These are phyloP conservation scores for Stigmatopora nigra DNA, from an alignment of 2,113 vertebrate genomes.

Conservation along the genomic window DNA sequence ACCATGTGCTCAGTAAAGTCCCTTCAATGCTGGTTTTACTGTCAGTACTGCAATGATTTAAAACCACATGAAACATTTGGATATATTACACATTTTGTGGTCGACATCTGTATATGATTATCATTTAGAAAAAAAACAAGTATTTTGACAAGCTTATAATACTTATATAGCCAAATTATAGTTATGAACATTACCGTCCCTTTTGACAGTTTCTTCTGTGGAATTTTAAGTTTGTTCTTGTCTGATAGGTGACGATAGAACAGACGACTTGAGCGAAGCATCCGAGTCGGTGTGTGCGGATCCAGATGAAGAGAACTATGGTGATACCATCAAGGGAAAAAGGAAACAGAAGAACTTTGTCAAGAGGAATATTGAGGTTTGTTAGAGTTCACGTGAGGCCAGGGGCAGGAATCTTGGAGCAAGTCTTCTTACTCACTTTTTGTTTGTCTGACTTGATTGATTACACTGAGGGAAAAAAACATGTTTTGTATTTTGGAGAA, in stretches of 20 bases:
- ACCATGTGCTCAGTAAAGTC: conserved; percentile 25
- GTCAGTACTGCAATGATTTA: background rate
- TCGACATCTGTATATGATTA: background rate
- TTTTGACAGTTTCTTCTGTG: conserved; percentile 7
- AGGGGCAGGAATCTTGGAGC: conserved; percentile 22
- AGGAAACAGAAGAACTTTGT: conserved; percentile 77
- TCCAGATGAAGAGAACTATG: conserved; percentile 29
- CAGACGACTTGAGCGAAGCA: conserved; percentile 15
- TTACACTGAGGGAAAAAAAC: background rate
- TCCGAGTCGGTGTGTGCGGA: conserved; percentile 29
- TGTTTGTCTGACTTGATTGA: conserved; percentile 34
- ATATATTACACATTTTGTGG: background rate
- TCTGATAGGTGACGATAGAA: conserved; percentile 36
- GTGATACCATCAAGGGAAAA: conserved; percentile 49
- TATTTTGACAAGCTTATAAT: background rate
- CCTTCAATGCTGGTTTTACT: background rate
- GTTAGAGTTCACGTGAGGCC: conserved; percentile 52
- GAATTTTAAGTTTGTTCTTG: conserved; percentile 9
- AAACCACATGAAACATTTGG: background rate
- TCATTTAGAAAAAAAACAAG: background rate
- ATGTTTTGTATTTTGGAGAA: background rate
- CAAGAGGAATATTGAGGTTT: conserved; percentile 88
- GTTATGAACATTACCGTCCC: background rate
- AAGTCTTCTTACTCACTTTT: conserved; percentile 16
- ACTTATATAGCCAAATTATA: background rate